Conservation (phyloP, 2,888 invertebrate genomes). For the Himalopsyche tibetana region DNA sequence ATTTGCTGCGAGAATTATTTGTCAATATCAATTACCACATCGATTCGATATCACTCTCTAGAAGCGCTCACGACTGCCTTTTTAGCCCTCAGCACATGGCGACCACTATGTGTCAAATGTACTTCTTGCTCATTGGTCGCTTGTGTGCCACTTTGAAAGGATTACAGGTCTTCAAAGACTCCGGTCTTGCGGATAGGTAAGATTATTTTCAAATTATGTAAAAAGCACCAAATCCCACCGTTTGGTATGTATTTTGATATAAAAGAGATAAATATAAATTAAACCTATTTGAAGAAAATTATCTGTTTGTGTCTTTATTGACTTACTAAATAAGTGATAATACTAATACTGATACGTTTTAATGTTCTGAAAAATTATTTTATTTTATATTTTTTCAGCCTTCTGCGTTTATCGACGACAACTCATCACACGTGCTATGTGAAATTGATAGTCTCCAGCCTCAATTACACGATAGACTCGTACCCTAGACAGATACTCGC, state of each 20-base stretch:
- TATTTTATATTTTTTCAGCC: slow-evolving; percentile 74
- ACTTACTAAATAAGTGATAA: too few relatives aligned
- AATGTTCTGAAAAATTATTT: neutral
- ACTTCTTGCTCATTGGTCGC: slow-evolving; percentile 95
- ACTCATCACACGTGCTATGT: slow-evolving; percentile 95
- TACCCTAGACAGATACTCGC: slow-evolving; percentile 81
- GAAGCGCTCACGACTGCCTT: slow-evolving; percentile 89
- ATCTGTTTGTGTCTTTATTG: too few relatives aligned
- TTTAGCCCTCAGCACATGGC: slow-evolving; percentile 92
- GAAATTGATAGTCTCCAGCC: slow-evolving; percentile 92
- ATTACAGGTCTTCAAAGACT: slow-evolving; percentile 83
- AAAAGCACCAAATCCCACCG: too few relatives aligned
- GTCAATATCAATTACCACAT: slow-evolving; percentile 87
- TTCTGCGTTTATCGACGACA: slow-evolving; percentile 86
- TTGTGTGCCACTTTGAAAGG: slow-evolving; percentile 85
- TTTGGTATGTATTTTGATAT: too few relatives aligned
- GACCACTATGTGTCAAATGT: slow-evolving; percentile 94
- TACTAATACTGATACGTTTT: too few relatives aligned
- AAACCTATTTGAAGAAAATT: too few relatives aligned
- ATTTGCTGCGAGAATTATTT: slow-evolving; percentile 86
- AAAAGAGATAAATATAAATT: too few relatives aligned
- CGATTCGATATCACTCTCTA: slow-evolving; percentile 82
- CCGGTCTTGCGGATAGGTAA: slow-evolving; percentile 86
- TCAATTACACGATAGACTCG: slow-evolving; percentile 90
- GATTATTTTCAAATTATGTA: neutral